These are phyloP conservation scores for Corythucha ciliata DNA, from an alignment of 2,888 invertebrate species.

Conservation along the genomic window DNA sequence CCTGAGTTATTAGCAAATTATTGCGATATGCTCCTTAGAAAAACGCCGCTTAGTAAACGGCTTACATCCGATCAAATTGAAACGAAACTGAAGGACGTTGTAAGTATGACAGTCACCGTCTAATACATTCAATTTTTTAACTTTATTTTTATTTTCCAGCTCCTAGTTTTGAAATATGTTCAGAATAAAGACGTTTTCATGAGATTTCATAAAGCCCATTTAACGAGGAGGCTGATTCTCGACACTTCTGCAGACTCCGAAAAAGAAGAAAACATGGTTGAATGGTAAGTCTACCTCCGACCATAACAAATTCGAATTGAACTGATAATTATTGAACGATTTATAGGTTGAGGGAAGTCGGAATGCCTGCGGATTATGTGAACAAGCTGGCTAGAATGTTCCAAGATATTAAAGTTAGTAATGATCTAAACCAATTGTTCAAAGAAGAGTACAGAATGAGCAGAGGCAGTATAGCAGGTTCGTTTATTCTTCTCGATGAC, in stretches of 20 bases:
- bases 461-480: constrained; percentile 50
- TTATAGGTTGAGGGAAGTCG: constrained; percentile 68
- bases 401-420: constrained; percentile 95
- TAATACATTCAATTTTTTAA: no score
- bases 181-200: constrained; percentile 99
- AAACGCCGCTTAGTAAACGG: constrained; percentile 91
- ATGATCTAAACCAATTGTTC: constrained; percentile 92
- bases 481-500: background rate
- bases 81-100: constrained; percentile 80
- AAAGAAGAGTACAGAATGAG: constrained; percentile 63
- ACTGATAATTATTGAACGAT: background rate
- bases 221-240: constrained; percentile 88
- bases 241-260: constrained; percentile 98
- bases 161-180: constrained; percentile 95
- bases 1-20: constrained; percentile 98
- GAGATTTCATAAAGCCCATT: constrained; percentile 97
- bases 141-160: constrained; percentile 40
- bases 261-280: constrained; percentile 99
- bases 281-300: constrained; percentile 53
- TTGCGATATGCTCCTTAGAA: constrained; percentile 96
- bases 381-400: constrained; percentile 97
- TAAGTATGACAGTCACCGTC: no score
- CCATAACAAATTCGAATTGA: background rate
- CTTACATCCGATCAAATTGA: constrained; percentile 96
- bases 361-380: constrained; percentile 99